Conservation (phyloP, 1,140 invertebrate species). For the Atta cephalotes region DNA sequence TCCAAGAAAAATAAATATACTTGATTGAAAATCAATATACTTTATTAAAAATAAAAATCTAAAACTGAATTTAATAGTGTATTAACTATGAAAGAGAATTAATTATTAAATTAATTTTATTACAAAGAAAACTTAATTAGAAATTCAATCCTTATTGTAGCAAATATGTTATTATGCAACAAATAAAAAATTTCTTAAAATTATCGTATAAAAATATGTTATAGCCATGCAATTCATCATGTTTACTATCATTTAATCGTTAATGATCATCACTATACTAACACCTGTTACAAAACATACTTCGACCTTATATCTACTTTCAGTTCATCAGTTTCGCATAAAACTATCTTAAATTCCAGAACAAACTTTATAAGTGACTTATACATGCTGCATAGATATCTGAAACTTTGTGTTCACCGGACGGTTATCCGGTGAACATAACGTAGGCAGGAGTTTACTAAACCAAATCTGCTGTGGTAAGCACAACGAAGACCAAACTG, state of each 20-base stretch:
- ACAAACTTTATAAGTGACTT: background rate
- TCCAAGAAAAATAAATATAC: background rate
- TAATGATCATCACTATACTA: background rate
- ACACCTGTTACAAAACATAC: background rate
- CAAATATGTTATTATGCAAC: background rate
- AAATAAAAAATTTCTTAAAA: background rate
- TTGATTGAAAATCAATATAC: too few species aligned
- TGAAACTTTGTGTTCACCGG: background rate
- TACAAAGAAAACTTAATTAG: background rate
- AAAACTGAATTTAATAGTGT: background rate
- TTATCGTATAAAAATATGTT: background rate
- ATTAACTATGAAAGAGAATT: background rate
- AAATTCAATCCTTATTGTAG: background rate
- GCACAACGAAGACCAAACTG: constrained; percentile 68
- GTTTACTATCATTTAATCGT: background rate
- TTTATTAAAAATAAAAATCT: constrained; percentile 3
- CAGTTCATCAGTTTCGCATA: background rate
- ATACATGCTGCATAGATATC: background rate
- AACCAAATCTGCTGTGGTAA: constrained; percentile 43
- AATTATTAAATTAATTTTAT: background rate
- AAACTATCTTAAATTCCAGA: background rate
- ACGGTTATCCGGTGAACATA: constrained; percentile 1
- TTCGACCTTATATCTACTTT: background rate
- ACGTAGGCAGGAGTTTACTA: constrained; percentile 29
- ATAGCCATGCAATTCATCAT: background rate